Conservation (phyloP, 2,888 invertebrate species). For the Eupithecia subumbrata region DNA sequence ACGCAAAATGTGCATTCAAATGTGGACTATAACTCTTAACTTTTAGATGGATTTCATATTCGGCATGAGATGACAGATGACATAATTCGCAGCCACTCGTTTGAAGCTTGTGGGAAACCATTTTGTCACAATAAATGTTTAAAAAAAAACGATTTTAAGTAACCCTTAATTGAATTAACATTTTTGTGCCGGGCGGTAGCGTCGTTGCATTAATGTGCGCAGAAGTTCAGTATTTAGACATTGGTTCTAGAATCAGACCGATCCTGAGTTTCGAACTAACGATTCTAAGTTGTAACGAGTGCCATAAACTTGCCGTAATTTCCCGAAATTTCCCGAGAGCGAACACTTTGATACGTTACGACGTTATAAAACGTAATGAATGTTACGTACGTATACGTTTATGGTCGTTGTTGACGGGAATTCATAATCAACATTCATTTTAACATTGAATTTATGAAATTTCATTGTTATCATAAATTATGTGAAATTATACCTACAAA, state of each 20-base stretch:
- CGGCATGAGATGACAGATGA: too few relatives aligned
- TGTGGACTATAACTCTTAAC: too few relatives aligned
- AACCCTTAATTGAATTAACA: too few relatives aligned
- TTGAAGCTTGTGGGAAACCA: too few relatives aligned
- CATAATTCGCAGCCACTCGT: too few relatives aligned
- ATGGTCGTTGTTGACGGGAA: conserved; percentile 48
- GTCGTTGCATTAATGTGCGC: too few relatives aligned
- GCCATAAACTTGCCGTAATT: conserved; percentile 56
- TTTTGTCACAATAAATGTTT: too few relatives aligned
- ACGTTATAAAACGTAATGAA: conserved; percentile 61
- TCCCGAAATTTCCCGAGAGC: conserved; percentile 63
- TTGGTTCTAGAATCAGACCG: conserved; percentile 4
- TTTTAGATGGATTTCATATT: too few relatives aligned
- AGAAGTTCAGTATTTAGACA: neutral
- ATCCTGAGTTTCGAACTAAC: conserved; percentile 45
- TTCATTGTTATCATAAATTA: neutral
- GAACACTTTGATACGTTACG: conserved; percentile 56
- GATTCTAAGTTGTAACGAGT: conserved; percentile 49
- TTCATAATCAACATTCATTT: conserved; percentile 45
- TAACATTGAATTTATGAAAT: conserved; percentile 9
- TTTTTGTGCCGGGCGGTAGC: neutral
- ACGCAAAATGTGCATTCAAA: too few relatives aligned
- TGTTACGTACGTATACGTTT: conserved; percentile 46
- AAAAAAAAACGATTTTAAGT: too few relatives aligned
- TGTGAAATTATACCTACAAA: too few relatives aligned